These are phyloP conservation scores for Enteromius viviparus DNA, from an alignment of 2,797 vertebrate genomes.

Conservation along the genomic window DNA sequence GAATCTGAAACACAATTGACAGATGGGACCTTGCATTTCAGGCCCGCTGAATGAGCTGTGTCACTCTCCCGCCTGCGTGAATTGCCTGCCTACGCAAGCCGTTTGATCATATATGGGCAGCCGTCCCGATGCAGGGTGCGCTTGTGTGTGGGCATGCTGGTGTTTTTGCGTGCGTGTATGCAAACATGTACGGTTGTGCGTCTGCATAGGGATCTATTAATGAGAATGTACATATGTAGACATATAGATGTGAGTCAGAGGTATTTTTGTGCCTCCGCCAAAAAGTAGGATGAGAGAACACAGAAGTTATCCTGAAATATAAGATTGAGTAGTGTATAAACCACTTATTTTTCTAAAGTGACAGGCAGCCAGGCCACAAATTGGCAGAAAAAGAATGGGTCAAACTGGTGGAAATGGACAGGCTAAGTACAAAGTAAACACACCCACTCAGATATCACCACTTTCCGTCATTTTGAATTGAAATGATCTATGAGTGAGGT, in stretches of 20 bases:
- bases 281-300: not conserved
- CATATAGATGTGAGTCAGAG: not conserved
- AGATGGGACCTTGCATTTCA: conserved; percentile 59
- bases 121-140: not conserved
- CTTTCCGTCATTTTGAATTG: conserved; percentile 11
- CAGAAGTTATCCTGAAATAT: not conserved
- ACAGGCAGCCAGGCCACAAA: conserved; percentile 6
- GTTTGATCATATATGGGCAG: conserved; percentile 49
- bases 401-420: conserved; percentile 20
- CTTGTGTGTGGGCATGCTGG: not conserved
- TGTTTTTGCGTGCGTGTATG: conserved; percentile 21
- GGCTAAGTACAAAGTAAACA: conserved; percentile 23
- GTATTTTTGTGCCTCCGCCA: not conserved
- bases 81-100: conserved; percentile 50
- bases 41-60: conserved; percentile 56
- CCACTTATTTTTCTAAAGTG: conserved; percentile 20
- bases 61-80: conserved; percentile 52
- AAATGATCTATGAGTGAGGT: conserved; percentile 4
- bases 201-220: conserved; percentile 4
- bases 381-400: conserved; percentile 18
- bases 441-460: conserved; percentile 3
- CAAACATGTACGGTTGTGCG: conserved; percentile 8
- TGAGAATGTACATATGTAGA: not conserved
- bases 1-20: conserved; percentile 54
- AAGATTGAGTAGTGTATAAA: not conserved